Evolutionary conservation across 2,113 vertebrate species (phyloP).

Genomic region (Procavia capensis): DNA sequence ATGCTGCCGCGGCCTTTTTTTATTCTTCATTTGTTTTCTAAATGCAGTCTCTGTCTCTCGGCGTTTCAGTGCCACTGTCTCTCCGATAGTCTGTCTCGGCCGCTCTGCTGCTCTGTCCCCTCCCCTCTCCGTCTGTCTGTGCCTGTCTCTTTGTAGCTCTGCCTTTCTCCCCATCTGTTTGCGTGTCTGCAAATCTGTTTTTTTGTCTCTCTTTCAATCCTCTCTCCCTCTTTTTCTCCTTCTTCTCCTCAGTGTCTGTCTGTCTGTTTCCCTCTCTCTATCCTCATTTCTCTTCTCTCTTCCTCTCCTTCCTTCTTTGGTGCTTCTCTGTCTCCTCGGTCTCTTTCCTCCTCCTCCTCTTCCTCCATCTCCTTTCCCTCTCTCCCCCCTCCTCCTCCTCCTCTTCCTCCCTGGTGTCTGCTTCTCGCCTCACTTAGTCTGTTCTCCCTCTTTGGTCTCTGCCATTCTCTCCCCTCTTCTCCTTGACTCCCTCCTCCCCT

Average conservation of each 20-base stretch:
- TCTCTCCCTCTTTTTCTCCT: background rate
- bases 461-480: too few relatives aligned
- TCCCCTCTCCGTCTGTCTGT: slow-evolving; percentile 49
- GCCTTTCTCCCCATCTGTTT: slow-evolving; percentile 63
- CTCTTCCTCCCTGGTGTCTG: too few relatives aligned
- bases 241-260: background rate
- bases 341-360: too few relatives aligned
- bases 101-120: background rate
- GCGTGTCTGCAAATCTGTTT: slow-evolving; percentile 9
- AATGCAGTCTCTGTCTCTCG: background rate
- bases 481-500: too few relatives aligned
- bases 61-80: background rate
- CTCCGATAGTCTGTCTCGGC: background rate
- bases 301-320: too few relatives aligned
- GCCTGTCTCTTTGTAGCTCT: slow-evolving; percentile 59
- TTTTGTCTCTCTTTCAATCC: background rate
- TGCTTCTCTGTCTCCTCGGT: background rate
- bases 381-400: background rate
- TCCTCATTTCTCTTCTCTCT: too few relatives aligned
- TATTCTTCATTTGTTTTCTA: background rate
- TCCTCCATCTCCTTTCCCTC: too few relatives aligned
- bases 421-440: too few relatives aligned
- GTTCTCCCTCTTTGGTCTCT: too few relatives aligned
- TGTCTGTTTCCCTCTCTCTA: background rate
- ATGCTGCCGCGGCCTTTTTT: background rate